Base-by-base conservation (phyloP, 2,888 invertebrate genomes). In the Corbicula japonica region DNA sequence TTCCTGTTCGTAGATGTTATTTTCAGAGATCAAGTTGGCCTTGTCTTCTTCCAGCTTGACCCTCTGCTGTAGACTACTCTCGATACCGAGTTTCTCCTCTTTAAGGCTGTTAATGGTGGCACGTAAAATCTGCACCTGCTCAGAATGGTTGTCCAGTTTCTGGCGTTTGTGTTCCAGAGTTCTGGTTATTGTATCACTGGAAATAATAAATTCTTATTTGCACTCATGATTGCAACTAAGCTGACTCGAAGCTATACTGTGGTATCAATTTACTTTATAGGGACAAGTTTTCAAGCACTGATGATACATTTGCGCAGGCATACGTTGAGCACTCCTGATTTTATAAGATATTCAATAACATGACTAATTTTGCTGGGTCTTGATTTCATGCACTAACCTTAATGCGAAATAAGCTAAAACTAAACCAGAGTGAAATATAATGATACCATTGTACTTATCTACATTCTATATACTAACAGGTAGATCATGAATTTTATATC, bases 1-100 rank as follows among this genome's bases (percentile, higher is more conserved):
- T 32, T 91, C 90, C 44, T 79, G 75, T 10, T 84, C 72, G 34
- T 83, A 70, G 2, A 66, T 73, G 1, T 85, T 83, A 85, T 88
- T 89, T n/a, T 89, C 89, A 48, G 85, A 84, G 32, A 80, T 66
- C 32, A 92, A 75, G 18, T 78, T 84, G 0, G 80, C 80, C 61
- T 88, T 91, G 35, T 87, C 89, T 48, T 92, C 91, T 74, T 92
- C 92, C 44, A 93, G 82, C 62, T 91, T 89, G 5, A 85, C 84
- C 50, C 89, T 72, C 76, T 92, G 89, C 72, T 96, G 95, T 60
- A 96, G 84, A 68, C 92, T 91, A 38, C 87, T 87, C 76, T 93
- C 91, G 41, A 92, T 91, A 69, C 84, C 74, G 76, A 93, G 84
- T 74, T 91, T 90, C 73, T 91, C 91, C 26, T 83, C 84, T 61